Evolutionary conservation across 1,140 invertebrate genomes (phyloP), one percentile per base, ranked within the genome.

Genomic region (Macrotrachela quadricornifera): DNA sequence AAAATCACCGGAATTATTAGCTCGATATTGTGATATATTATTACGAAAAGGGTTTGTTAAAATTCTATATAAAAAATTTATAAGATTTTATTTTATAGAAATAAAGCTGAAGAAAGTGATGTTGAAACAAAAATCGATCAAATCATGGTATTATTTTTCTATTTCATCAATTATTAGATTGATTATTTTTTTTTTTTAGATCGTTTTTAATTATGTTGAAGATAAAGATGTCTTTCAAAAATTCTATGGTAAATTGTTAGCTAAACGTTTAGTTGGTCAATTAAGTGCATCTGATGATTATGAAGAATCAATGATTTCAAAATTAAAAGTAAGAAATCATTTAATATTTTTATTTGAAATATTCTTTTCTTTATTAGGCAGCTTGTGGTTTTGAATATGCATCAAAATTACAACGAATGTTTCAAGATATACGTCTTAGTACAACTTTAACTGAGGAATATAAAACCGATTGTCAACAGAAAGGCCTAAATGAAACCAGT

Each of bases 141-240:
- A 68, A 91, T 86, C 38, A 74, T 97, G 17, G 94, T 92, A 72
- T 87, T 96, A 30, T 30, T 30, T 4, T 30, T 30, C 21, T 30
- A 4, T n/a, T n/a, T n/a, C n/a, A n/a, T n/a, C n/a, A n/a, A n/a
- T n/a, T n/a, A n/a, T n/a, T n/a, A n/a, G n/a, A 30, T 8, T 30
- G 21, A 30, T 30, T 30, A 4, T 30, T 4, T 30, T 8, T 4
- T 30, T 30, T 2, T 2, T 30, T 2, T 30, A 30, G 53, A 38
- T 42, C 36, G 49, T 55, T 30, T 99, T 97, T 72, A 96, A 96
- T 72, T 97, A 97, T 66, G 91, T 97, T 50, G 91, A 97, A 72
- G 92, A 99, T 70, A 99, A 97, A 73, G 94, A 99, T 71, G 91
- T 97, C n/a, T 97, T 97, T 72, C 91, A 96, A 71, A 96, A 94